Evolutionary conservation across 2,797 vertebrate species (phyloP), one percentile per base, ranked within the genome.

Genomic region (Oreonectes daqikongensis): DNA sequence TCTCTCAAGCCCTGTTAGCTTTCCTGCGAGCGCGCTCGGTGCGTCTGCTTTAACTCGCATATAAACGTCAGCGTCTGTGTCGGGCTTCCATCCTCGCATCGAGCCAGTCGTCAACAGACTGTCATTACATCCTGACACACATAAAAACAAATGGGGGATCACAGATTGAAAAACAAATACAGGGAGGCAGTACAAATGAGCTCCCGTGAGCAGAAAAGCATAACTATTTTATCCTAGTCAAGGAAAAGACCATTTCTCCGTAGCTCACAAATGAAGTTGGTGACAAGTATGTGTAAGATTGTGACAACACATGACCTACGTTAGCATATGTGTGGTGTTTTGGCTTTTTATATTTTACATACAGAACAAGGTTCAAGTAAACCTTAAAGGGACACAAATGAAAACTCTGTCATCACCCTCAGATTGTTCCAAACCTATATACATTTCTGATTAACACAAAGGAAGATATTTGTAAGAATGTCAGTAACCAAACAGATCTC

Each of bases 1-100:
- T 82, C 61, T 35, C 67, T 83, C 84, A 81, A 63, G 65, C 57
- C 69, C 52, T 59, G 72, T 35, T 69, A 71, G 72, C 11, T 59
- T 53, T 81, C 57, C 63, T 17, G 15, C 72, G 48, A 69, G 59
- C 64, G 50, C 24, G 46, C 80, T 42, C 53, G 38, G 35, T 24
- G 3, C 35, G 6, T 73, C 61, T 68, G 63, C 67, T 48, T 67
- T 48, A 44, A 74, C 53, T 65, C 42, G 11, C 65, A 63, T 66
- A 38, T 42, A 64, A 63, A 61, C 38, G 28, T 52, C 63, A 72
- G 18, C 5, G 15, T 42, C 38, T 14, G 4, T 50, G n/a, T 69
- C 17, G 2, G 14, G 52, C 26, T 46, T 75, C 52, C 38, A 24
- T 67, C 50, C 24, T 15, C 38, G 22, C 38, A 35, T 76, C 53